Evolutionary conservation across 2,888 invertebrate species (phyloP).

Genomic region (Melipona bicolor): DNA sequence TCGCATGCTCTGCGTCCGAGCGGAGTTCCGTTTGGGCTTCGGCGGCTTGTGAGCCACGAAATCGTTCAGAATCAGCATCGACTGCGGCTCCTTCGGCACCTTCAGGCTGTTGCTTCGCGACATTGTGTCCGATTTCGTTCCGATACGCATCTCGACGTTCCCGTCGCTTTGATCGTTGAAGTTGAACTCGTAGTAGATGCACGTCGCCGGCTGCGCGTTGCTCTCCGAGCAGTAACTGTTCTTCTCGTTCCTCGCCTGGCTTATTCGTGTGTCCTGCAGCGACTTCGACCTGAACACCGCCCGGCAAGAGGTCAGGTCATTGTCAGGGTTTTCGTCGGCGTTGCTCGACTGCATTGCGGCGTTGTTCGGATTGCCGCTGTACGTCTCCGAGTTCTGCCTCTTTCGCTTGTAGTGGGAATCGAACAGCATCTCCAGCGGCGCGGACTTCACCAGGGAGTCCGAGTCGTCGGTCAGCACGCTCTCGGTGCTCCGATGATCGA

Average conservation of each 20-base stretch:
- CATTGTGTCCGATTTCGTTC: constrained; percentile 61
- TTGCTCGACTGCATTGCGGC: constrained; percentile 55
- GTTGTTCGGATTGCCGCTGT: constrained; percentile 80
- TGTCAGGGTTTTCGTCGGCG: constrained; percentile 20
- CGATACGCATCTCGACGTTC: constrained; percentile 50
- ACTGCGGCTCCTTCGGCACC: constrained; percentile 75
- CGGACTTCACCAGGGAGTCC: constrained; percentile 89
- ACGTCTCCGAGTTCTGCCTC: constrained; percentile 83
- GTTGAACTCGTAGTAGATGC: constrained; percentile 78
- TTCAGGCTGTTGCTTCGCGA: constrained; percentile 71
- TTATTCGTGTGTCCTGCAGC: constrained; percentile 83
- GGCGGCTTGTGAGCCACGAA: constrained; percentile 90
- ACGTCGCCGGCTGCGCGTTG: constrained; percentile 65
- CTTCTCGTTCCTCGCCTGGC: constrained; percentile 59
- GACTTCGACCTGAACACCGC: constrained; percentile 83
- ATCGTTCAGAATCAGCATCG: constrained; percentile 81
- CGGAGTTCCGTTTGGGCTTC: constrained; percentile 85
- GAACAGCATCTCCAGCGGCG: constrained; percentile 90
- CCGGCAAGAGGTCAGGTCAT: constrained; percentile 63
- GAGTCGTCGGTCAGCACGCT: constrained; percentile 93
- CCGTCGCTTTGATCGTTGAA: constrained; percentile 70
- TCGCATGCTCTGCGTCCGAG: constrained; percentile 80
- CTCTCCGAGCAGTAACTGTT: constrained; percentile 70
- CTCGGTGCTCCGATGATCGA: constrained; percentile 91
- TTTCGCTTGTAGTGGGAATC: constrained; percentile 85